Percentiles rank a stretch among this genome's conserved stretches.
Conservation (phyloP, 2,888 invertebrate species). For the Gisinianus flammeolus region DNA sequence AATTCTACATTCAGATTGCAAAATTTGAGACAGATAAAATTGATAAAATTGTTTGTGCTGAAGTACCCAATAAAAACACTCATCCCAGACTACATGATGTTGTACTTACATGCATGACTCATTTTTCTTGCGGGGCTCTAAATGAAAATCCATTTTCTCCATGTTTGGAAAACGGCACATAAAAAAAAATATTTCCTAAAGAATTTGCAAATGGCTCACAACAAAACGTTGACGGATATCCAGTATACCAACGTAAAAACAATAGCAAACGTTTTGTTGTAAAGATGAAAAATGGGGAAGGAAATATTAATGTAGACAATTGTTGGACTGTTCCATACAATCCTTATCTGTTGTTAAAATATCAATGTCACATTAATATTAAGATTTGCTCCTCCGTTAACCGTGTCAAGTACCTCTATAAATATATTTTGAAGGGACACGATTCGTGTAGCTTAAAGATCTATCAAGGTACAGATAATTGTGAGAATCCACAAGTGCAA, state of each 20-base stretch:
- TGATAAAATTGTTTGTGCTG: slow-evolving; percentile 9
- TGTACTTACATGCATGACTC: background rate
- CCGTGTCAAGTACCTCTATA: background rate
- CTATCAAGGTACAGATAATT: background rate
- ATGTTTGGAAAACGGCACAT: background rate
- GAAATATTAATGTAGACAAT: background rate
- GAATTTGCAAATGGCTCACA: background rate
- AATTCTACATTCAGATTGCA: background rate
- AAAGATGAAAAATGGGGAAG: background rate
- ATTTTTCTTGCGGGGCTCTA: background rate
- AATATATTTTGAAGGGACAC: slow-evolving; percentile 10
- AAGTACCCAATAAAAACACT: slow-evolving; percentile 7
- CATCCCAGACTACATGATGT: background rate
- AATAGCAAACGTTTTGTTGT: background rate
- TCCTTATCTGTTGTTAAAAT: background rate
- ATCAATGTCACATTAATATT: slow-evolving; percentile 8
- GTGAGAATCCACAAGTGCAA: background rate
- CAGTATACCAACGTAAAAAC: background rate
- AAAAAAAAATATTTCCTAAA: slow-evolving; percentile 23
- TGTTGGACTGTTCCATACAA: background rate
- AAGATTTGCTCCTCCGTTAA: slow-evolving; percentile 10
- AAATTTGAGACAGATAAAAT: background rate
- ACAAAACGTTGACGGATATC: slow-evolving; percentile 3
- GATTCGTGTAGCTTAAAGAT: background rate
- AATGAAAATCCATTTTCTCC: background rate